phyloP scores from a whole-genome alignment of 2,113 vertebrate species.

The Apistogramma diplotaenia region DNA sequence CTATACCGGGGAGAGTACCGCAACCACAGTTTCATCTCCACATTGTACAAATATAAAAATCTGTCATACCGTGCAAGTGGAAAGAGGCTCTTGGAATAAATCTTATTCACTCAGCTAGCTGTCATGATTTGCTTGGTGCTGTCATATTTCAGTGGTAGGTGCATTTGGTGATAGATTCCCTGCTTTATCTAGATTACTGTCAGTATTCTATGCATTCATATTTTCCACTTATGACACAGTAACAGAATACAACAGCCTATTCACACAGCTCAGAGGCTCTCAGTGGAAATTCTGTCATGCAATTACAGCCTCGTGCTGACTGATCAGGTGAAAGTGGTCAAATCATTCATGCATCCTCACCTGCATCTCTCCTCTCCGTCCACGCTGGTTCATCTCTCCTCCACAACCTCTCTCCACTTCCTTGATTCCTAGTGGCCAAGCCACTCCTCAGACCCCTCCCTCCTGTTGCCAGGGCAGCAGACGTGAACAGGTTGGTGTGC shows the following conservation, averaged over 20 bases:
- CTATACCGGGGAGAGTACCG: constrained; percentile 22
- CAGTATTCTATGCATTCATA: neutral
- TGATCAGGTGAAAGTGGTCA: neutral
- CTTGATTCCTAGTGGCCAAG: constrained; percentile 32
- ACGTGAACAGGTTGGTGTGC: constrained; percentile 92
- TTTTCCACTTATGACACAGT: neutral
- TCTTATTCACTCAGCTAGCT: constrained; percentile 21
- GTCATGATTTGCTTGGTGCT: constrained; percentile 7
- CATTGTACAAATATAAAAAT: constrained; percentile 49
- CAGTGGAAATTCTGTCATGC: neutral
- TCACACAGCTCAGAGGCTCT: neutral
- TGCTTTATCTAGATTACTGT: constrained; percentile 9
- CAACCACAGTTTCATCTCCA: constrained; percentile 36
- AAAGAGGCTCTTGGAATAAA: constrained; percentile 21
- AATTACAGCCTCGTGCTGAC: neutral
- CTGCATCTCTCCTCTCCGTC: constrained; percentile 82
- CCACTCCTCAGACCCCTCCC: constrained; percentile 45
- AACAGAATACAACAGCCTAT: neutral
- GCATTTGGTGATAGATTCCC: neutral
- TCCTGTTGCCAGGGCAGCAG: constrained; percentile 79
- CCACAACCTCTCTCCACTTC: constrained; percentile 69
- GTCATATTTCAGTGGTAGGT: constrained; percentile 16
- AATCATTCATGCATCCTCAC: constrained; percentile 75
- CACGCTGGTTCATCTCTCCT: constrained; percentile 80
- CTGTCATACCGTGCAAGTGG: constrained; percentile 33